Conservation (phyloP, 2,797 vertebrate species). For the Aplochiton taeniatus region DNA sequence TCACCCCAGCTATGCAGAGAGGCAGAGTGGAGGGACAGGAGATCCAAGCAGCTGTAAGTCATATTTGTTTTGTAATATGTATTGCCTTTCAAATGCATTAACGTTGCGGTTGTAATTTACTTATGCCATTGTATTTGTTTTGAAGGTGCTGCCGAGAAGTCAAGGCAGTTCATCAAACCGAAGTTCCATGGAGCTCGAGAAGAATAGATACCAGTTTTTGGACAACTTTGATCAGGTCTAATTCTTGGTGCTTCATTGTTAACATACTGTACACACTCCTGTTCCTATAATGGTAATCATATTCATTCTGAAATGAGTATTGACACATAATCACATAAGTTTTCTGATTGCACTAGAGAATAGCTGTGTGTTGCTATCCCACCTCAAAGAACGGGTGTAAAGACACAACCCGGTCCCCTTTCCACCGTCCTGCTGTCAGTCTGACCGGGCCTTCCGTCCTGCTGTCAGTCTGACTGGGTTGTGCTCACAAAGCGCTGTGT, state of each 20-base stretch:
- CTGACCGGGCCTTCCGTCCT: too few relatives aligned
- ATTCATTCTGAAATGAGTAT: too few relatives aligned
- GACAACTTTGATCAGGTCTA: constrained; percentile 63
- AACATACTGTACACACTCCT: too few relatives aligned
- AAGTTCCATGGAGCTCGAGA: constrained; percentile 60
- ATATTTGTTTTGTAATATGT: background rate
- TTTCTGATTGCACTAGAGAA: too few relatives aligned
- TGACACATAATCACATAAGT: too few relatives aligned
- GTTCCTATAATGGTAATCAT: too few relatives aligned
- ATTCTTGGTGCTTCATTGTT: too few relatives aligned
- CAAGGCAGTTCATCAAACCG: constrained; percentile 45
- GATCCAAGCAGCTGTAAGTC: constrained; percentile 68
- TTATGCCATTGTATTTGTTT: background rate
- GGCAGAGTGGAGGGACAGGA: constrained; percentile 80
- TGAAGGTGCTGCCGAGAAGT: constrained; percentile 47
- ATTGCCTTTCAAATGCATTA: background rate
- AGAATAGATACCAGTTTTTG: constrained; percentile 58
- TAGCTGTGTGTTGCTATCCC: too few relatives aligned
- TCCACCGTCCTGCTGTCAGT: too few relatives aligned
- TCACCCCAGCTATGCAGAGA: constrained; percentile 82
- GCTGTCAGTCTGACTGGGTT: background rate
- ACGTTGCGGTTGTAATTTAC: too few relatives aligned
- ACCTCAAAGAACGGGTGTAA: too few relatives aligned
- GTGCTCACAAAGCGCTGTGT: background rate
- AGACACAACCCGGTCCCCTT: too few relatives aligned